These are phyloP conservation scores for Semicossyphus pulcher DNA, from an alignment of 2,113 vertebrate species.

Conservation along the genomic window DNA sequence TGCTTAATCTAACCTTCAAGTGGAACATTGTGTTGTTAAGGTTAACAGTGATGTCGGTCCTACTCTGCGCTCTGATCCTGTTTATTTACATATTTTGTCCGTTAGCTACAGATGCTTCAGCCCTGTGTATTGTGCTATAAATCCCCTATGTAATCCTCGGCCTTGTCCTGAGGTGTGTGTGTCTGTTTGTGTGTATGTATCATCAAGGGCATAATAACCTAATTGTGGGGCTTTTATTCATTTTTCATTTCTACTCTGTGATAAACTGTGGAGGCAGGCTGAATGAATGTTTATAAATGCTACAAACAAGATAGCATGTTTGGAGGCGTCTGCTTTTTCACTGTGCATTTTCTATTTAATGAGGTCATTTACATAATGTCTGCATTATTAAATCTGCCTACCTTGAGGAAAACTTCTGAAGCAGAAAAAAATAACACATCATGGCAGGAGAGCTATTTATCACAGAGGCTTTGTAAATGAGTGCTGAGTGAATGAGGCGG, in stretches of 20 bases:
- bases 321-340: conserved; percentile 84
- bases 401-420: conserved; percentile 88
- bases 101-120: not conserved
- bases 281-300: conserved; percentile 79
- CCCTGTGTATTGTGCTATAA: not conserved
- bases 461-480: conserved; percentile 78
- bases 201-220: conserved; percentile 61
- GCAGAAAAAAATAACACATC: conserved; percentile 79
- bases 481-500: conserved; percentile 31
- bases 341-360: conserved; percentile 86
- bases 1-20: not conserved
- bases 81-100: not conserved
- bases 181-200: conserved; percentile 18
- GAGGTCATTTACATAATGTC: conserved; percentile 92
- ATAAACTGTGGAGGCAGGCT: conserved; percentile 85
- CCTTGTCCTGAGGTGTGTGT: conserved; percentile 1
- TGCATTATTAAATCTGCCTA: conserved; percentile 88
- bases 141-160: not conserved
- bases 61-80: not conserved
- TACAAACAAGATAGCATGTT: conserved; percentile 87
- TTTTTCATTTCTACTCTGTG: conserved; percentile 81
- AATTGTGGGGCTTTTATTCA: conserved; percentile 61
- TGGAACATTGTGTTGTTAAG: not conserved
- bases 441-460: conserved; percentile 63
- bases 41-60: not conserved